Evolutionary conservation across 2,797 vertebrate genomes (phyloP), one percentile per base, ranked within the genome.

Genomic region (Lemur catta): DNA sequence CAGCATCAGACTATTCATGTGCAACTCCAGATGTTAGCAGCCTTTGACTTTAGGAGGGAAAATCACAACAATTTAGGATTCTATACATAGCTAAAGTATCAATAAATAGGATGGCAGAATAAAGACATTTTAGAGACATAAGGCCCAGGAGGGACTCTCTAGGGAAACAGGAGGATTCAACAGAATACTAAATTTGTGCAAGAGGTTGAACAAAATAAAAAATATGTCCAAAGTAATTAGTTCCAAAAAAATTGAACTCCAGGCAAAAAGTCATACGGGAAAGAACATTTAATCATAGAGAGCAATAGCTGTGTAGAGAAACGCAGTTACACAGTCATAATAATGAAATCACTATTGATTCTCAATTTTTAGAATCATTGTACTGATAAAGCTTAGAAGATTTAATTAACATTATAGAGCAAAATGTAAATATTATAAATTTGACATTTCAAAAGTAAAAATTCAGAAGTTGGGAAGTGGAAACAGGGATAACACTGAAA

Each of bases 351-450:
- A 33, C 55, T 63, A 71, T 86, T 85, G 91, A 91, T 95, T 95
- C 96, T 89, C 82, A 96, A 43, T 96, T 94, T 97, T 89, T 87
- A 80, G 74, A 95, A 76, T 95, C 94, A 80, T 71, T 17, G 9
- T 86, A 33, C 63, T 65, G 93, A 95, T 82, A 91, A 96, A 91
- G 57, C 78, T 89, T 85, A 92, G 84, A 94, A 38, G 61, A 84
- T 74, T 95, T 96, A 95, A 89, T 94, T 90, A 82, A 33, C 78
- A 22, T 63, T 50, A 55, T 4, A 91, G 85, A 71, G 86, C 35
- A 67, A 85, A 82, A 85, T 41, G 15, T 55, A 94, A 79, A 80
- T 43, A 52, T 46, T 84, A 13, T 80, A 75, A 52, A 84, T 38
- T 33, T 74, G 52, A 41, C 43, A 20, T 41, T 86, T 26, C 79